Percentiles rank a stretch among this genome's conserved stretches.
These are phyloP conservation scores for Chaetorhynchus papuensis DNA, from an alignment of 2,113 vertebrate genomes.

Conservation along the genomic window DNA sequence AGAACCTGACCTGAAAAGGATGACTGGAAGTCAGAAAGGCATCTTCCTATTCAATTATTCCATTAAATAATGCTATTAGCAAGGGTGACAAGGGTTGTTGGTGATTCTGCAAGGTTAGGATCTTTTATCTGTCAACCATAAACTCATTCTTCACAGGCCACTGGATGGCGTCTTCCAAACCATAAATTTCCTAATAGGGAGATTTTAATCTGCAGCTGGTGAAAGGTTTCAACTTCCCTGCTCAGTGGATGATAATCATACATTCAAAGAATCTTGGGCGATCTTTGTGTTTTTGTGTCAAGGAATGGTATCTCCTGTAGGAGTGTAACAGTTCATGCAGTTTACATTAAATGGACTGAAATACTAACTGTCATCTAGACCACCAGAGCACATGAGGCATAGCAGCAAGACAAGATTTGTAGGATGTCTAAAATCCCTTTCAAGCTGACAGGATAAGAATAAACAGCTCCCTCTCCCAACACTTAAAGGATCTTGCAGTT, in stretches of 20 bases:
- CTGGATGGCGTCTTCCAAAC: neutral
- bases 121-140: neutral
- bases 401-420: neutral
- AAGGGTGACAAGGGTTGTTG: neutral
- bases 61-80: neutral
- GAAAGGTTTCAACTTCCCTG: neutral
- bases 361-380: conserved; percentile 1
- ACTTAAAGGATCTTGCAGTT: neutral
- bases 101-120: neutral
- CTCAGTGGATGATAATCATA: neutral
- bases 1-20: neutral
- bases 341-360: conserved; percentile 4
- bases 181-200: neutral
- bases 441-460: neutral
- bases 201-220: neutral
- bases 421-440: neutral
- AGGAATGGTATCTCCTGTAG: neutral
- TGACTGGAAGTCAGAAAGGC: neutral
- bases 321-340: neutral
- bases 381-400: neutral
- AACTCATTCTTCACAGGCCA: neutral
- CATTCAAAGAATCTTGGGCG: too few relatives aligned
- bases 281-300: neutral
- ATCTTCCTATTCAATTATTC: too few relatives aligned
- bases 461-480: neutral